phyloP scores from a whole-genome alignment of 2,797 vertebrate genomes.

The Melanotaenia trifasciata region DNA sequence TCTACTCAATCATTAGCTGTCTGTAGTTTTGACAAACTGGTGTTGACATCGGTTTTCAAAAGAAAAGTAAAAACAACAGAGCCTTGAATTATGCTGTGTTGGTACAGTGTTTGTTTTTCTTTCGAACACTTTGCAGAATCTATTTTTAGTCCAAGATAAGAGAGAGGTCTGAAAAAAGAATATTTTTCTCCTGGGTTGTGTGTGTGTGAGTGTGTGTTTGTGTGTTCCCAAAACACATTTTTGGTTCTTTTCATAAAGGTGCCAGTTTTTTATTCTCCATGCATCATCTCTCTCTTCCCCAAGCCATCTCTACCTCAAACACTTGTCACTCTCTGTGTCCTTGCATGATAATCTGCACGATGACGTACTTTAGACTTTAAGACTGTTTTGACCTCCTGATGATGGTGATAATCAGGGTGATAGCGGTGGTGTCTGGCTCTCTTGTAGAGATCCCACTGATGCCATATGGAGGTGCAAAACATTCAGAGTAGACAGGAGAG shows the following conservation, averaged over 20 bases:
- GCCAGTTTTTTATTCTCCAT: conserved; percentile 40
- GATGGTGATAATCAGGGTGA: conserved; percentile 54
- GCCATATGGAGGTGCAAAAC: conserved; percentile 31
- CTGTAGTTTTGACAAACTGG: conserved; percentile 41
- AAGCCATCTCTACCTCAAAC: conserved; percentile 59
- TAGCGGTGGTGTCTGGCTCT: conserved; percentile 49
- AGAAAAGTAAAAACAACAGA: conserved; percentile 43
- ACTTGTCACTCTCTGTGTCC: conserved; percentile 31
- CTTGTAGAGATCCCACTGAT: conserved; percentile 33
- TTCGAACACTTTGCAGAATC: conserved; percentile 49
- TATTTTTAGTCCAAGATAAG: conserved; percentile 59
- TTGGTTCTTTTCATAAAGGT: conserved; percentile 56
- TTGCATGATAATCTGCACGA: conserved; percentile 47
- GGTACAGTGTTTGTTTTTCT: conserved; percentile 66
- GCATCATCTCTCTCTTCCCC: conserved; percentile 58
- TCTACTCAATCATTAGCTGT: conserved; percentile 24
- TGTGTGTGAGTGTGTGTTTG: conserved; percentile 27
- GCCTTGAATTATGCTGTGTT: conserved; percentile 47
- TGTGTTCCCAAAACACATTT: conserved; percentile 55
- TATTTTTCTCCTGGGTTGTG: conserved; percentile 46
- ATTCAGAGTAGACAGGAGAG: conserved; percentile 18
- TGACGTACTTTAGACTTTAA: conserved; percentile 52
- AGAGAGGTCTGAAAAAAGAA: conserved; percentile 26
- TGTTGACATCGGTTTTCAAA: conserved; percentile 52
- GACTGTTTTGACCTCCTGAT: conserved; percentile 55